Evolutionary conservation across 2,113 vertebrate genomes (phyloP).

Genomic region (Sitta europaea): DNA sequence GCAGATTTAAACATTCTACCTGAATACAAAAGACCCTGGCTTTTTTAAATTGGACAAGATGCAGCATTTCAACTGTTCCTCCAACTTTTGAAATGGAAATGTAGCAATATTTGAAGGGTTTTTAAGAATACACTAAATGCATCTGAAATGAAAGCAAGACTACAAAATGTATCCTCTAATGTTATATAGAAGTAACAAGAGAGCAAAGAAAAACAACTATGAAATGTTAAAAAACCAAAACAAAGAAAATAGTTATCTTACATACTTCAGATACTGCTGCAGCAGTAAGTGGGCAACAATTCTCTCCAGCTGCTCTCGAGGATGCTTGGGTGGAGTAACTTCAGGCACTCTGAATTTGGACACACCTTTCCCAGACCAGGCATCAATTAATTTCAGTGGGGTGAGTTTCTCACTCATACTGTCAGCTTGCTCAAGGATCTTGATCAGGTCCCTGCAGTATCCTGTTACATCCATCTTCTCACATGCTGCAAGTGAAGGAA

Average conservation of each 20-base stretch:
- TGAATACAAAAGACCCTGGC: neutral
- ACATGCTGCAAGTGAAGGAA: constrained; percentile 67
- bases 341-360: constrained; percentile 82
- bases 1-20: neutral
- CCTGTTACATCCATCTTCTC: constrained; percentile 77
- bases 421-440: constrained; percentile 82
- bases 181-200: neutral
- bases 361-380: constrained; percentile 88
- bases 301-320: constrained; percentile 81
- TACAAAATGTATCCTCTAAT: neutral
- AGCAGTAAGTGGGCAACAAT: constrained; percentile 83
- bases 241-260: neutral
- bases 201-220: neutral
- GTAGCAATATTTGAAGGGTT: neutral
- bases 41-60: neutral
- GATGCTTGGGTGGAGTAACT: constrained; percentile 70
- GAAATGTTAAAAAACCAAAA: neutral
- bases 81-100: neutral
- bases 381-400: constrained; percentile 88
- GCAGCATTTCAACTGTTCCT: neutral
- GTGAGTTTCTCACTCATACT: constrained; percentile 87
- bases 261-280: constrained; percentile 87
- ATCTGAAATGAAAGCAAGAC: neutral
- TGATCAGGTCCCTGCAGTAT: constrained; percentile 82
- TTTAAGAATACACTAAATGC: neutral